Percentiles rank a stretch among this genome's conserved stretches.
These are phyloP conservation scores for Ptiloglossa arizonensis DNA, from an alignment of 1,140 invertebrate genomes.

Conservation along the genomic window DNA sequence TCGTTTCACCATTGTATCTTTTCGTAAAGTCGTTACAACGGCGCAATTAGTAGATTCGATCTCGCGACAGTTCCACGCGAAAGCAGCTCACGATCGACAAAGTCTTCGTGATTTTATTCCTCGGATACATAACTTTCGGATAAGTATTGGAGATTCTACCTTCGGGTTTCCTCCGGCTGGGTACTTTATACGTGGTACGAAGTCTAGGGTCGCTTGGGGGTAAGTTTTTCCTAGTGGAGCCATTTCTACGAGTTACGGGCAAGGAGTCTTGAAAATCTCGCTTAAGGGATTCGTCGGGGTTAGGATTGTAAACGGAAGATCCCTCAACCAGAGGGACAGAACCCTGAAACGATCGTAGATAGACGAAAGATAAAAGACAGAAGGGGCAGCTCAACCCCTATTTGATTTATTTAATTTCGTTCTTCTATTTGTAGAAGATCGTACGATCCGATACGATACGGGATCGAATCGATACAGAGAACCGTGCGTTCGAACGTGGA, in stretches of 20 bases:
- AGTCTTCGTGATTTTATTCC: conserved; percentile 9
- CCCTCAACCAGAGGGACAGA: conserved; percentile 50
- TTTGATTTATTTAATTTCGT: conserved; percentile 77
- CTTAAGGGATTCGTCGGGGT: conserved; percentile 65
- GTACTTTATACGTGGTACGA: conserved; percentile 32
- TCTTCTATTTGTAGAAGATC: conserved; percentile 67
- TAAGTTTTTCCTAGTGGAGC: conserved; percentile 59
- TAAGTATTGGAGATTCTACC: conserved; percentile 24
- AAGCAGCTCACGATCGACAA: background rate
- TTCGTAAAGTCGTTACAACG: too few relatives aligned
- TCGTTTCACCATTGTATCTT: too few relatives aligned
- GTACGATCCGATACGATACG: conserved; percentile 44
- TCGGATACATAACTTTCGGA: background rate
- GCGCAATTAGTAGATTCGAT: too few relatives aligned
- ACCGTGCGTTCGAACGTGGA: background rate
- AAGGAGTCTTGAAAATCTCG: conserved; percentile 72
- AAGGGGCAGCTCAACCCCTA: conserved; percentile 38
- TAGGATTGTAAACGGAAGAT: conserved; percentile 66
- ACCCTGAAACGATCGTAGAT: conserved; percentile 67
- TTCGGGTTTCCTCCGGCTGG: background rate
- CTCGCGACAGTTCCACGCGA: background rate
- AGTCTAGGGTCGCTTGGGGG: conserved; percentile 43
- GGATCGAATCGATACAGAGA: conserved; percentile 46
- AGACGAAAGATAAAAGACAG: conserved; percentile 69
- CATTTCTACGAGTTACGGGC: conserved; percentile 70